These are phyloP conservation scores for Oryzias dopingdopingensis DNA, from an alignment of 2,797 vertebrate genomes.

Conservation along the genomic window DNA sequence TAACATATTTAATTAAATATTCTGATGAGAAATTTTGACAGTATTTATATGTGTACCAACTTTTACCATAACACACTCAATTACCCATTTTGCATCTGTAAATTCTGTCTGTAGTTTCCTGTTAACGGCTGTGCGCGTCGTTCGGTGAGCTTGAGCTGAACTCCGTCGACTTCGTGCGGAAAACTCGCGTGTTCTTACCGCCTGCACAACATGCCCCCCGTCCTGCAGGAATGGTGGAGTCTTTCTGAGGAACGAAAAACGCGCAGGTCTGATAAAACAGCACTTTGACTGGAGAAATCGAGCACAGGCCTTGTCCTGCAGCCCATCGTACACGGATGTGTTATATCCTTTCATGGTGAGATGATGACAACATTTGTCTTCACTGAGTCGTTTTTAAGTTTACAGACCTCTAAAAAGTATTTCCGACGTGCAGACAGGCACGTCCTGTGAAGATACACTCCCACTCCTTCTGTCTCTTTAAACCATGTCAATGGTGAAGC, in stretches of 20 bases:
- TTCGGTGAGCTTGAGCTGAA: constrained; percentile 24
- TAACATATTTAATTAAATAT: fast-evolving
- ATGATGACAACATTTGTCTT: constrained; percentile 9
- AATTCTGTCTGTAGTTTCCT: constrained; percentile 24
- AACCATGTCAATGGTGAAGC: constrained; percentile 6
- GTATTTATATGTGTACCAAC: fast-evolving
- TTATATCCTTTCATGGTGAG: constrained; percentile 41
- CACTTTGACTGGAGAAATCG: constrained; percentile 42
- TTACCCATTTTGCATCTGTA: constrained; percentile 43
- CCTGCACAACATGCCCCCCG: constrained; percentile 24
- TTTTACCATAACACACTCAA: constrained; percentile 26
- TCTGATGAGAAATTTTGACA: fast-evolving
- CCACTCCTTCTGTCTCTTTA: constrained; percentile 30
- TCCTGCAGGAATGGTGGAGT: neutral
- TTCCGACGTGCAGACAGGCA: constrained; percentile 27
- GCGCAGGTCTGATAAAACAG: constrained; percentile 10
- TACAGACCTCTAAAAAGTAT: neutral
- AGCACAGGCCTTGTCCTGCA: constrained; percentile 21
- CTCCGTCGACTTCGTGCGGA: constrained; percentile 3
- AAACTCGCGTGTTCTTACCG: neutral
- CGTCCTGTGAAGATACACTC: constrained; percentile 53
- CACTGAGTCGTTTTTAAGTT: neutral
- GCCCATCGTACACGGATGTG: constrained; percentile 8
- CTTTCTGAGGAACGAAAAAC: constrained; percentile 25
- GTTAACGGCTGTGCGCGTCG: constrained; percentile 8